Evolutionary conservation across 2,888 invertebrate genomes (phyloP), one percentile per base, ranked within the genome.

Genomic region (Patella caerulea): DNA sequence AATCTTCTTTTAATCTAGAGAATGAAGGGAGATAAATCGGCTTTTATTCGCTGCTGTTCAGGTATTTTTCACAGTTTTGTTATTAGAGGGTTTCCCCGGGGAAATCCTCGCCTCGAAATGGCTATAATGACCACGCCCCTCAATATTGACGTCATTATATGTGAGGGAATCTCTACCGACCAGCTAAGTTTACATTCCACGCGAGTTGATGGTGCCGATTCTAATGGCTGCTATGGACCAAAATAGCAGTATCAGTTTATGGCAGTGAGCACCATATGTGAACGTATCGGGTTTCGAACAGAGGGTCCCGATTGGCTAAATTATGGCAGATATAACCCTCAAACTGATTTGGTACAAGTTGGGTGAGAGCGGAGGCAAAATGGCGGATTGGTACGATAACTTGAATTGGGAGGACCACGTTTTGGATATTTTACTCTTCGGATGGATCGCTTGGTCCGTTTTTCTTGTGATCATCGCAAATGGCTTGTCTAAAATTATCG

Each of bases 281-380:
- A 81, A 81, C 81, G 80, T 82, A 86, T 87, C 86, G 79, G 79
- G 80, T 87, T 86, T 84, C 86, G 78, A 83, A 83, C 77, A 83
- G 81, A 81, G 78, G 82, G 78, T 73, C 84, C 80, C 81, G 84
- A 88, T 88, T 88, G 89, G 89, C 82, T 85, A 78, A 82, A 76
- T 71, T 79, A 91, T 91, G 91, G 91, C 90, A 82, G 90, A 91
- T 88, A 88, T 91, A 84, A 91, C 90, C 77, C 82, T 86, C 76
- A 84, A 84, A 83, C 87, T 91, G 85, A 86, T 91, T 84, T 90
- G 91, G 90, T 91, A 91, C 85, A 84, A 86, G 82, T 86, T 91
- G 53, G 87, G 88, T 80, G 91, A 91, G 88, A 88, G 85, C 79
- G 86, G 85, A 79, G 84, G 82, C 85, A 90, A 90, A 84, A 89